Evolutionary conservation across 2,888 invertebrate species (phyloP), one percentile per base, ranked within the genome.

Genomic region (Meteorus colon): DNA sequence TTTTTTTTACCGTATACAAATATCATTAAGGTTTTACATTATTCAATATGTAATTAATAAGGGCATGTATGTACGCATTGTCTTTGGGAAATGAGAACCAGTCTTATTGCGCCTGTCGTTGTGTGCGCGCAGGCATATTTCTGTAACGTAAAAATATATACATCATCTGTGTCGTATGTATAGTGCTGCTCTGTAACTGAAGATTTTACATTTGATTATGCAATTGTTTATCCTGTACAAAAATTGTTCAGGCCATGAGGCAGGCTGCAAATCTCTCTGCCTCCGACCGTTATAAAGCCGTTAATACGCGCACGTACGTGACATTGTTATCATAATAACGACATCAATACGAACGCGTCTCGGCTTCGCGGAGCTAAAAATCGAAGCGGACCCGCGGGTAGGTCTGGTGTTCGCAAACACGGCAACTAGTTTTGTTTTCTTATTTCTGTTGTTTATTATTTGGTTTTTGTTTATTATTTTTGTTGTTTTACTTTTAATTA

Each of bases 171-270:
- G 89, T 88, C 85, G 87, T 89, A 89, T 90, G 88, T 89, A 89
- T 89, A 88, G 88, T 88, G 89, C 88, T 90, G 88, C 89, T 88
- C 90, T 90, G 90, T 90, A 90, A 90, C 89, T 89, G 86, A 90
- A 90, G 86, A 89, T 88, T 88, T 88, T 89, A 89, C 86, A 88
- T 86, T 85, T 87, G 86, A 85, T 85, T 83, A 84, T 84, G 86
- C 83, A 82, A 55, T 82, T 81, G 78, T 76, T 76, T 75, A 85
- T 89, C 88, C 89, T 89, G 89, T 89, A 89, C 89, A 89, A 89
- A 89, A 89, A 88, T 85, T 80, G 74, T 83, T 84, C 82, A 84
- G 84, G 85, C 83, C 34, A 65, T 62, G 86, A 88, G 89, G 87
- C 88, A 85, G 80, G 74, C 78, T 75, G 74, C 48, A 65, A 63